Percentiles rank a stretch among this genome's conserved stretches.
Conservation (phyloP, 2,888 invertebrate species). For the Aelia acuminata region DNA sequence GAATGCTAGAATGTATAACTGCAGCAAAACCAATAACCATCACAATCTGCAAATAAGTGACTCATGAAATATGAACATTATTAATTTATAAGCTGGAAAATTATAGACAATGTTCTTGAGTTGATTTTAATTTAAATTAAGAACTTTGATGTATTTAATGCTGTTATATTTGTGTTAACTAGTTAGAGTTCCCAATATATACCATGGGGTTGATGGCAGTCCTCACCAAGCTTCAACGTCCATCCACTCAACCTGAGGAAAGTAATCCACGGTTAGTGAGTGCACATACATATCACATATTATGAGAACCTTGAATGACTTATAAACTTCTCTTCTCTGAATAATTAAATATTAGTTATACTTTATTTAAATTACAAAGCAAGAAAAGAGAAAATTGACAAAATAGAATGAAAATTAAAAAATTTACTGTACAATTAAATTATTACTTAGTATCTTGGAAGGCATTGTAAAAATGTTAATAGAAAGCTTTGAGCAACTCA, state of each 20-base stretch:
- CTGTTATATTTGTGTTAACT: conserved; percentile 51
- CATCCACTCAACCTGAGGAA: conserved; percentile 71
- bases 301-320: conserved; percentile 54
- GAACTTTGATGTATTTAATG: conserved; percentile 9
- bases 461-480: neutral
- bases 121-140: conserved; percentile 42
- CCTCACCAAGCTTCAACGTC: conserved; percentile 64
- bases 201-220: conserved; percentile 71
- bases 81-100: conserved; percentile 58
- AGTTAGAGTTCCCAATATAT: conserved; percentile 69
- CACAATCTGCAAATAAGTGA: conserved; percentile 59
- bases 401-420: conserved; percentile 50
- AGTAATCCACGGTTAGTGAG: conserved; percentile 72
- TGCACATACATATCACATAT: conserved; percentile 61
- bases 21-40: conserved; percentile 56
- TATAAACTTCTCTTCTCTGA: conserved; percentile 53
- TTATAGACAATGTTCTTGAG: conserved; percentile 12
- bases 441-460: conserved; percentile 51
- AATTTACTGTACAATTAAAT: conserved; percentile 48
- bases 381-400: conserved; percentile 53
- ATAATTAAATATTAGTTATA: conserved; percentile 42
- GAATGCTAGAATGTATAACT: conserved; percentile 49
- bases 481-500: neutral
- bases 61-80: conserved; percentile 52
- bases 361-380: conserved; percentile 25